Evolutionary conservation across 1,140 invertebrate species (phyloP), one percentile per base, ranked within the genome.

Genomic region (Drosophila suzukii): DNA sequence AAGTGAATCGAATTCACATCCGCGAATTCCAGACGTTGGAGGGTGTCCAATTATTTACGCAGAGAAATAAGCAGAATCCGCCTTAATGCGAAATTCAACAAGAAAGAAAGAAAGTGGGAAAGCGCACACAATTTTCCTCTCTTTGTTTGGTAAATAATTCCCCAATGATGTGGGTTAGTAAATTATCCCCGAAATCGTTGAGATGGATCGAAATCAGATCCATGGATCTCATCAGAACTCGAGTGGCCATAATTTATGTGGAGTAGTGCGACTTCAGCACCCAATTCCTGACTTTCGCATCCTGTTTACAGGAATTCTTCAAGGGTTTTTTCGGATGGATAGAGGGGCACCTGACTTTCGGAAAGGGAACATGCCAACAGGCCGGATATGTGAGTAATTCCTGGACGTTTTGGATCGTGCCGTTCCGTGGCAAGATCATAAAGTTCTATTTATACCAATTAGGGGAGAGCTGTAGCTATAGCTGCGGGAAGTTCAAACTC

Each of bases 371-470:
- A 38, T 27, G 46, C 38, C 44, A 43, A 15, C 55, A 30, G 61
- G 83, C 83, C 83, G 83, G 83, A 86, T 86, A 82, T 86, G 82
- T 81, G 63, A 71, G 75, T 79, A 82, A 81, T 81, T 81, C 79
- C 67, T 77, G 74, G 43, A 44, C 46, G 54, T 59, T 51, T 76
- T 58, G 76, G 67, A 72, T 59, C 73, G 73, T 76, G 73, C 73
- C 73, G 72, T 78, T 61, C 58, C 68, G 49, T 72, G 51, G 68
- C 77, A 70, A 79, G 71, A 88, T 83, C 83, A 86, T 86, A 86
- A 86, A 86, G 76, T 88, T 86, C 75, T 86, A 86, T 86, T 86
- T 86, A 66, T 86, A 86, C 81, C 55, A 55, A 50, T 36, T 49
- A 49, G 65, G 82, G 79, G 83, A 50, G 83, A 78, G 51, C 70